phyloP scores from a whole-genome alignment of 2,797 vertebrate genomes.

The Sandelia bainsii region DNA sequence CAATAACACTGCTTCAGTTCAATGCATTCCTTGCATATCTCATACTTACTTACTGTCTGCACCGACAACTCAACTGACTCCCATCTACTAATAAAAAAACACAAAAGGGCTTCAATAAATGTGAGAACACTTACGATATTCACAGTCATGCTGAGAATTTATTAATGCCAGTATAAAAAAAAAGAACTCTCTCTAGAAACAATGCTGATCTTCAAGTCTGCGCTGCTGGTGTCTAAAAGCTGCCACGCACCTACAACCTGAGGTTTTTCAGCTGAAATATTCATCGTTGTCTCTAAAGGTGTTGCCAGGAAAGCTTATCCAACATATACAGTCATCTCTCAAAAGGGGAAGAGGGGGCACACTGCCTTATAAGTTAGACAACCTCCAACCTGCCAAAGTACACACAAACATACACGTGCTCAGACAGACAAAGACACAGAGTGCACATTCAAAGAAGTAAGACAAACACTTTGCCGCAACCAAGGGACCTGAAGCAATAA shows the following conservation, averaged over 20 bases:
- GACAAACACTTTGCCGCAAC: constrained; percentile 27
- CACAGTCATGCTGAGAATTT: constrained; percentile 16
- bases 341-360: neutral
- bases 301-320: constrained; percentile 40
- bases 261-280: constrained; percentile 70
- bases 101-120: constrained; percentile 24
- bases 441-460: constrained; percentile 25
- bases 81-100: neutral
- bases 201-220: constrained; percentile 48
- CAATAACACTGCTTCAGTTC: neutral
- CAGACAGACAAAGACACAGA: constrained; percentile 16
- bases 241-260: constrained; percentile 49
- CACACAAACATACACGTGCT: constrained; percentile 35
- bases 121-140: constrained; percentile 5
- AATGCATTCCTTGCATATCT: too few species aligned
- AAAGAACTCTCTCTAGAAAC: constrained; percentile 41
- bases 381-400: constrained; percentile 21
- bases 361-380: constrained; percentile 32
- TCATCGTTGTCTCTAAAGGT: constrained; percentile 52
- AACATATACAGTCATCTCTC: constrained; percentile 49
- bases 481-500: constrained; percentile 35
- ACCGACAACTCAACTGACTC: neutral
- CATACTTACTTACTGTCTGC: constrained; percentile 4
- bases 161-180: constrained; percentile 39
- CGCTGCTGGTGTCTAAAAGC: constrained; percentile 53